phyloP scores from a whole-genome alignment of 1,140 invertebrate genomes.

The Thereuonema tuberculata region DNA sequence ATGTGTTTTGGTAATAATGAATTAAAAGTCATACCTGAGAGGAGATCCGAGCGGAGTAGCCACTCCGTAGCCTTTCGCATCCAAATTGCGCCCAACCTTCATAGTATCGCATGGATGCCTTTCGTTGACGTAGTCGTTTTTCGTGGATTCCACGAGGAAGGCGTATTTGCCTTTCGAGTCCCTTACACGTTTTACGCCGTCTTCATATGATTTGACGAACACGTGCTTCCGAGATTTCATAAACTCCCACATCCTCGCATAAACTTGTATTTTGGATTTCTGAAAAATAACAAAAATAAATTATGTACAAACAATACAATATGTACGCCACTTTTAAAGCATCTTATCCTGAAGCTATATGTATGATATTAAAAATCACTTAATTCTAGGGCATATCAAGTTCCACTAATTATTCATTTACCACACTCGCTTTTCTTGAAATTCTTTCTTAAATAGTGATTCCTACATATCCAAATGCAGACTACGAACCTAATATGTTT shows the following conservation, averaged over 20 bases:
- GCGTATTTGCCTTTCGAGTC: slow-evolving; percentile 80
- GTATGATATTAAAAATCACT: too few relatives aligned
- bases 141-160: slow-evolving; percentile 84
- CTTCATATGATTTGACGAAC: slow-evolving; percentile 65
- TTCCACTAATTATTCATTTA: too few relatives aligned
- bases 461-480: too few relatives aligned
- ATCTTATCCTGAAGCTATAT: too few relatives aligned
- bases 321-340: too few relatives aligned
- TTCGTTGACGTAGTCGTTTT: slow-evolving; percentile 88
- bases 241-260: slow-evolving; percentile 90
- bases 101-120: slow-evolving; percentile 88
- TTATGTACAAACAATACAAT: too few relatives aligned
- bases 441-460: too few relatives aligned
- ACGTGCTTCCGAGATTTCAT: slow-evolving; percentile 70
- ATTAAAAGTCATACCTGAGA: slow-evolving; percentile 54
- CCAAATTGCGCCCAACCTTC: slow-evolving; percentile 81
- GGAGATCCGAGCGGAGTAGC: slow-evolving; percentile 81
- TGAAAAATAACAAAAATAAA: slow-evolving; percentile 32
- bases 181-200: slow-evolving; percentile 66
- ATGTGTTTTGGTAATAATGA: too few relatives aligned
- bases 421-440: too few relatives aligned
- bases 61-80: slow-evolving; percentile 86
- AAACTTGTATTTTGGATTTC: slow-evolving; percentile 77
- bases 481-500: too few relatives aligned
- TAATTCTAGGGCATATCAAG: too few relatives aligned